These are phyloP conservation scores for Peromyscus attwateri DNA, from an alignment of 2,797 vertebrate species.

Conservation along the genomic window DNA sequence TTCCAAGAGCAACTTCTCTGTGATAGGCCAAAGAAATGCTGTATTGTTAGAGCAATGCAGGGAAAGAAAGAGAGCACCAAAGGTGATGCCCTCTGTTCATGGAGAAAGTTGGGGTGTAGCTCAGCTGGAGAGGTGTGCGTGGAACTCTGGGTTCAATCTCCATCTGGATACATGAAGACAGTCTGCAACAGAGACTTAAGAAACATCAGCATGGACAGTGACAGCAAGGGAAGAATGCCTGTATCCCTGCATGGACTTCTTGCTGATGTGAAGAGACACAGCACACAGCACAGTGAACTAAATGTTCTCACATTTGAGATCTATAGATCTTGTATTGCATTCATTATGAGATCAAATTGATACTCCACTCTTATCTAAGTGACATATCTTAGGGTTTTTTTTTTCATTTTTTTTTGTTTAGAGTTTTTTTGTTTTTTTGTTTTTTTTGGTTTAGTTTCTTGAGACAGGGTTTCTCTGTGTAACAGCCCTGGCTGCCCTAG, in stretches of 20 bases:
- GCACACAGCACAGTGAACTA: background rate
- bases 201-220: background rate
- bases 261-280: background rate
- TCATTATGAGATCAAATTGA: background rate
- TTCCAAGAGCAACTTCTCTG: conserved; percentile 7
- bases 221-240: background rate
- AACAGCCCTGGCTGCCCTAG: background rate
- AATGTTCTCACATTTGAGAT: background rate
- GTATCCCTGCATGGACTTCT: background rate
- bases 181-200: background rate
- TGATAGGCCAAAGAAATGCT: background rate
- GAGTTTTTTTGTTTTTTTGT: no score
- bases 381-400: background rate
- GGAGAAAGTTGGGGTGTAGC: background rate
- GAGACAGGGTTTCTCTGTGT: background rate
- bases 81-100: background rate
- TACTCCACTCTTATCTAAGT: conserved; percentile 6
- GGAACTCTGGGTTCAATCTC: background rate
- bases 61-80: background rate
- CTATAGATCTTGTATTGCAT: background rate
- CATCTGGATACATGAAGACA: background rate
- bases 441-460: background rate
- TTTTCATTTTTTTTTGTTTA: background rate
- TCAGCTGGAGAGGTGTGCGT: background rate
- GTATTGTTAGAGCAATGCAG: background rate